phyloP scores from a whole-genome alignment of 1,140 invertebrate species.

The Meloidogyne exigua region DNA sequence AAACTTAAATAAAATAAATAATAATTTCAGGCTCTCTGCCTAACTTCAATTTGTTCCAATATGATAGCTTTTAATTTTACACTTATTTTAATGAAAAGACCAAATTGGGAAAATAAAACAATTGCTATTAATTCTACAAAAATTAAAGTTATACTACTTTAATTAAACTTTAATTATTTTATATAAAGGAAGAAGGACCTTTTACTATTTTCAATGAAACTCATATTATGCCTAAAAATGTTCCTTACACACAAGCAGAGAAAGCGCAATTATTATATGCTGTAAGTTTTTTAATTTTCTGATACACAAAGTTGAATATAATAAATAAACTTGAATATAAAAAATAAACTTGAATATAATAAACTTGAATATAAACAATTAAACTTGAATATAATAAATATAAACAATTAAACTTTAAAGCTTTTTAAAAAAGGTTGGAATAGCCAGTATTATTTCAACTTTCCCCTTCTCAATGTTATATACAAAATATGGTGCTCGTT shows the following conservation, averaged over 20 bases:
- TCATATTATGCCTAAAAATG: neutral
- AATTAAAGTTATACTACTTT: conserved; percentile 1
- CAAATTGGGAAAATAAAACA: conserved; percentile 15
- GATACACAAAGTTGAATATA: neutral
- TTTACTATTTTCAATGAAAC: conserved; percentile 33
- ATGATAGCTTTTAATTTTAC: conserved; percentile 47
- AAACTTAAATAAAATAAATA: neutral
- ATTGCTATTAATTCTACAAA: neutral
- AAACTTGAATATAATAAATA: no score
- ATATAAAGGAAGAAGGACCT: neutral
- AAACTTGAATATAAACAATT: neutral
- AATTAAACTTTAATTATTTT: conserved; percentile 4
- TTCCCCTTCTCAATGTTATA: conserved; percentile 45
- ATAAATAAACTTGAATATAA: neutral
- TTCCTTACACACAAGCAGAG: conserved; percentile 3
- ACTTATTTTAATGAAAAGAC: conserved; percentile 33
- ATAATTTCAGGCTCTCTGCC: conserved; percentile 13
- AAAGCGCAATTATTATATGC: conserved; percentile 9
- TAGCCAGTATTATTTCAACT: conserved; percentile 38
- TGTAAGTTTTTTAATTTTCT: neutral
- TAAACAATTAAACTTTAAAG: neutral
- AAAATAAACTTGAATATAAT: neutral
- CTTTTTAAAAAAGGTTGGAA: conserved; percentile 20
- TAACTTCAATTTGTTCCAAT: conserved; percentile 46
- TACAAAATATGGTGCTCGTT: conserved; percentile 39